These are phyloP conservation scores for Chaenodraco wilsoni DNA, from an alignment of 2,797 vertebrate species.

Conservation along the genomic window DNA sequence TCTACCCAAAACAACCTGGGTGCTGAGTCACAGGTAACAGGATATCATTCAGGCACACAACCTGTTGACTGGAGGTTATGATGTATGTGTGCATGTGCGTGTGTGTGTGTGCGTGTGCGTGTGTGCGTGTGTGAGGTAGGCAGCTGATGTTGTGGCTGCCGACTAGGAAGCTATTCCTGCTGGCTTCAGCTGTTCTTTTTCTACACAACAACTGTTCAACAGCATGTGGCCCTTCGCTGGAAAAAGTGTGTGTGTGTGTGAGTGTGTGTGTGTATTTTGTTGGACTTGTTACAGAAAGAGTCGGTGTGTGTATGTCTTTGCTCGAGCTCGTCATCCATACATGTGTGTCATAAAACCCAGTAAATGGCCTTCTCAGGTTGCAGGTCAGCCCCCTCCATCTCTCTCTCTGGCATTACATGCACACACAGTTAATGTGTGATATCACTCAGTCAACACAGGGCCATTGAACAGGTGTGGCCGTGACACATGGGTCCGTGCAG, in stretches of 20 bases:
- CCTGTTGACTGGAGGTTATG: conserved; percentile 12
- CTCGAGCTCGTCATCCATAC: conserved; percentile 9
- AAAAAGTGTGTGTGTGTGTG: neutral
- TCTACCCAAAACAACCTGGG: conserved; percentile 12
- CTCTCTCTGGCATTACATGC: conserved; percentile 49
- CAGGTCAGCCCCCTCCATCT: neutral
- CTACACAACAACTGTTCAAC: conserved; percentile 66
- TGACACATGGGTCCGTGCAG: conserved; percentile 70
- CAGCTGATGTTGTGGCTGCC: conserved; percentile 61
- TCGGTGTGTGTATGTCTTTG: neutral
- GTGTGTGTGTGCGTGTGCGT: conserved; percentile 10
- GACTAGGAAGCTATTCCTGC: conserved; percentile 45
- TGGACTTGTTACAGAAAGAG: conserved; percentile 28
- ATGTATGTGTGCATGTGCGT: conserved; percentile 5
- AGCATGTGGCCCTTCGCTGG: conserved; percentile 51
- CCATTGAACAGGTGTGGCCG: conserved; percentile 66
- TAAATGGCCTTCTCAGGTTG: conserved; percentile 35
- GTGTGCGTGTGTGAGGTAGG: conserved; percentile 14
- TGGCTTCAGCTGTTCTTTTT: conserved; percentile 72
- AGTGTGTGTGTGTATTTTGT: conserved; percentile 38
- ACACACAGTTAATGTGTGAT: conserved; percentile 50
- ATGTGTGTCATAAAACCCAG: conserved; percentile 7
- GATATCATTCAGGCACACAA: conserved; percentile 9
- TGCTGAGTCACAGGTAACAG: conserved; percentile 41
- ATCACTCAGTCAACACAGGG: conserved; percentile 64